Evolutionary conservation across 2,888 invertebrate species (phyloP), one percentile per base, ranked within the genome.

Genomic region (Drosophila fulvimacula): DNA sequence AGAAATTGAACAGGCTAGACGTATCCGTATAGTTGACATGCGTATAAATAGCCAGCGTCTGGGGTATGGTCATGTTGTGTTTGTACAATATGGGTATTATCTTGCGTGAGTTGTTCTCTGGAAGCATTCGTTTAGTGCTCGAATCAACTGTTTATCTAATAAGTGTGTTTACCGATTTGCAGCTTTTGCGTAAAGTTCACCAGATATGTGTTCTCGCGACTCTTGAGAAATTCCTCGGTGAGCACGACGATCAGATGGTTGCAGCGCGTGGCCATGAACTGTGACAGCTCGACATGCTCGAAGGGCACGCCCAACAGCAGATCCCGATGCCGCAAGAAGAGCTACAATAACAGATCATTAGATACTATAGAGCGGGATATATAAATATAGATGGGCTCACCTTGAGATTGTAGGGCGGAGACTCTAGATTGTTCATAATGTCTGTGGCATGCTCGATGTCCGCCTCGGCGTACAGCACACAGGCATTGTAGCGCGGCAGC

Each of bases 141-240:
- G 30, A 15, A 1, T 34, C 9, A 21, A 21, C 11, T 15, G 36
- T n/a, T 51, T 51, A 51, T n/a, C 36, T 34, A 36, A 15, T 19
- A 34, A 15, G 17, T 32, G 19, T 93, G 19, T 93, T 93, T 91
- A 97, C 97, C 96, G 81, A 98, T 96, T 81, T 96, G 96, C 46
- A 96, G 92, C 7, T 96, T 95, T 91, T 96, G 96, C 15, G 97
- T 97, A 90, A 95, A 96, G 74, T 95, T 95, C 15, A 96, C 94
- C 85, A 96, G 96, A 92, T 96, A 98, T 59, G 94, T 94, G 89
- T 97, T 96, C 19, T 95, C 96, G 0, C 95, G 93, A 90, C 96
- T 97, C 78, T 94, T 92, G 3, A 96, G 92, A 92, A 97, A 97
- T 69, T 95, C 95, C 0, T 96, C 95, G 0, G 98, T 97, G 76